Evolutionary conservation across 2,113 vertebrate species (phyloP).

Genomic region (Oncorhynchus gorbuscha): DNA sequence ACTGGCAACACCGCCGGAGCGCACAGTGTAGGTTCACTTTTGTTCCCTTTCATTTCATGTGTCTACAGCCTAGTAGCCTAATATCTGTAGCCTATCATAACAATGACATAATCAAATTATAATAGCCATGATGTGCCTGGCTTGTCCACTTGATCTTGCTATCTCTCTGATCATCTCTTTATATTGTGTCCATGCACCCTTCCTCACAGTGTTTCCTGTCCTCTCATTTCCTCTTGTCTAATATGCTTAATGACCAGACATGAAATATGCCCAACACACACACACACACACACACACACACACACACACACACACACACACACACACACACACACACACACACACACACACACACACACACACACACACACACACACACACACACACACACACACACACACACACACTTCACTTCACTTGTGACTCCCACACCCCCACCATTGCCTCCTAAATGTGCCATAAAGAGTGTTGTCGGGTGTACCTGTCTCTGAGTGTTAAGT

Average conservation of each 20-base stretch:
- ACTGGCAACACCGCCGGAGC: conserved; percentile 95
- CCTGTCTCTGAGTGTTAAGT: neutral
- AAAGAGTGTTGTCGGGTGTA: neutral
- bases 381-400: neutral
- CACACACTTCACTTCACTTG: neutral
- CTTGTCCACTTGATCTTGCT: no score
- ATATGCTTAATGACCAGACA: neutral
- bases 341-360: neutral
- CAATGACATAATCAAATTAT: no score
- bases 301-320: neutral
- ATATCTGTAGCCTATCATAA: no score
- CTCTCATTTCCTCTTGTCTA: neutral
- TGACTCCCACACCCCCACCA: neutral
- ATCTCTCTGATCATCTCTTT: neutral
- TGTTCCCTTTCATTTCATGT: conserved; percentile 36
- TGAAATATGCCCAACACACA: neutral
- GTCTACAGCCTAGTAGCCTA: no score
- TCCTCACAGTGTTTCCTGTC: neutral
- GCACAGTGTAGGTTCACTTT: conserved; percentile 93
- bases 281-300: neutral
- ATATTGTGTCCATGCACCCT: neutral
- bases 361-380: no score
- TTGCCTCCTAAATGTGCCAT: neutral
- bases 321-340: neutral
- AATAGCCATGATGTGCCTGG: no score